Evolutionary conservation across 92 coral and sea anemone species (phyloP).

Genomic region (Anthopleura xanthogrammica): DNA sequence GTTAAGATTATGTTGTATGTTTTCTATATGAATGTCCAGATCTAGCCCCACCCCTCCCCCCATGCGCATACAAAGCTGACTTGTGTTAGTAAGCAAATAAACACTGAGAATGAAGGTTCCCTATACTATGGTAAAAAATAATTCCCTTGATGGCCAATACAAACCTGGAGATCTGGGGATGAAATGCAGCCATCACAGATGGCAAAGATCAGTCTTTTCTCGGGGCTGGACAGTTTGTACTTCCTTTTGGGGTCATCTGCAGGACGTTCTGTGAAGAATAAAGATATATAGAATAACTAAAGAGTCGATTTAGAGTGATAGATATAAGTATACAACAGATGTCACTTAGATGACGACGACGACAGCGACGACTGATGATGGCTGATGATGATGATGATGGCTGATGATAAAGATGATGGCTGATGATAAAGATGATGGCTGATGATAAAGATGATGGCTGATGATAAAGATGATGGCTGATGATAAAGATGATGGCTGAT

Average conservation of each 20-base stretch:
- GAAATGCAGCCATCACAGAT: constrained; percentile 89
- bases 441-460: background rate
- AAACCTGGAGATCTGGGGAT: constrained; percentile 89
- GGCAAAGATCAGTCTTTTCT: constrained; percentile 75
- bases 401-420: background rate
- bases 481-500: background rate
- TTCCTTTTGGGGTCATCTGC: constrained; percentile 73
- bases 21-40: no score
- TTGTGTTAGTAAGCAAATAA: no score
- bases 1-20: background rate
- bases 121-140: no score
- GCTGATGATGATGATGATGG: background rate
- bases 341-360: background rate
- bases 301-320: no score
- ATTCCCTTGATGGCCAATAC: background rate
- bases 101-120: no score
- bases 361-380: background rate
- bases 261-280: constrained; percentile 58
- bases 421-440: background rate
- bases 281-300: background rate
- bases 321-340: no score
- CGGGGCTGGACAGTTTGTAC: constrained; percentile 67
- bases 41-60: no score
- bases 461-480: background rate
- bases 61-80: no score